phyloP scores from a whole-genome alignment of 1,140 invertebrate genomes.

The Lordiphosa clarofinis region DNA sequence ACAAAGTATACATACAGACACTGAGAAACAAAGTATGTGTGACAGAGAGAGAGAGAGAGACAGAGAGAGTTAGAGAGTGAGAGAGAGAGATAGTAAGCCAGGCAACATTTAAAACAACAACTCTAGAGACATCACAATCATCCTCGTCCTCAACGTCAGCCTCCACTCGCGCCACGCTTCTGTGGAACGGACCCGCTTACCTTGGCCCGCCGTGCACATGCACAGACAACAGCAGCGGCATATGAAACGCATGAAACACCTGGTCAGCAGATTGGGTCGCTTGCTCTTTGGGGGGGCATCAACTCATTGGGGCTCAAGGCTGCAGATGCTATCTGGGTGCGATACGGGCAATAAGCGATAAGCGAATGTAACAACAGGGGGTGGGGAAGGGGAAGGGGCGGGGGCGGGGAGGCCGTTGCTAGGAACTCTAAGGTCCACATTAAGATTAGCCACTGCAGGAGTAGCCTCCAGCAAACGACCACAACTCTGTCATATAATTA shows the following conservation, averaged over 20 bases:
- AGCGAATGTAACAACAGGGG: slow-evolving; percentile 12
- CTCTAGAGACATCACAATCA: slow-evolving; percentile 11
- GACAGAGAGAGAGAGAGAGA: slow-evolving; percentile 1
- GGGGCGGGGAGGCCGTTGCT: background rate
- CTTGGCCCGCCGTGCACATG: slow-evolving; percentile 40
- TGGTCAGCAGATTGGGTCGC: slow-evolving; percentile 27
- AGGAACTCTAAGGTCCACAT: too few species aligned
- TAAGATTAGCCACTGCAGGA: background rate
- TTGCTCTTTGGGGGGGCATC: slow-evolving; percentile 15
- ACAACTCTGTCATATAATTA: slow-evolving; percentile 16
- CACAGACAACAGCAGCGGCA: slow-evolving; percentile 33
- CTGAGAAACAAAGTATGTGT: background rate
- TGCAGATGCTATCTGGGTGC: slow-evolving; percentile 22
- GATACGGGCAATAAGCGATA: slow-evolving; percentile 38
- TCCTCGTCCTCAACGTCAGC: background rate
- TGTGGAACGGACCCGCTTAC: slow-evolving; percentile 30
- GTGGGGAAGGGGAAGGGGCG: slow-evolving; percentile 1
- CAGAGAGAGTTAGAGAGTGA: slow-evolving; percentile 1
- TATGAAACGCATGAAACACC: slow-evolving; percentile 16
- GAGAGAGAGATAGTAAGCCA: slow-evolving; percentile 7
- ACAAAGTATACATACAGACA: background rate
- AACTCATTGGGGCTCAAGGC: slow-evolving; percentile 24
- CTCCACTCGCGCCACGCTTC: background rate
- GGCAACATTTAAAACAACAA: slow-evolving; percentile 12
- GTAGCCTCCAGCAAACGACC: background rate